Conservation (phyloP, 2,797 vertebrate species). For the Acropternis orthonyx region DNA sequence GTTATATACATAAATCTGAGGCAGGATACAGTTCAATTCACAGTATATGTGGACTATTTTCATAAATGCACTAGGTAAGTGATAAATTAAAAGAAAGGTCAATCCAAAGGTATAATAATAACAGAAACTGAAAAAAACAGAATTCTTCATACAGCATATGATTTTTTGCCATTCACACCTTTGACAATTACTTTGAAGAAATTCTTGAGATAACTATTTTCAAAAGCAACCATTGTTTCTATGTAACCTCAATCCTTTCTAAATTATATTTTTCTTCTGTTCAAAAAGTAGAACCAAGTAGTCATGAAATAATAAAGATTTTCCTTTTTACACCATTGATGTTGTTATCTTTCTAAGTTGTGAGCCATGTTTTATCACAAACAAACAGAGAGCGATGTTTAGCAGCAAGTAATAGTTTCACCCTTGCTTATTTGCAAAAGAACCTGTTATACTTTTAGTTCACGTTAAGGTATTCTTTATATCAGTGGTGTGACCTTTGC, state of each 20-base stretch:
- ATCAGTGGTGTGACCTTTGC: conserved; percentile 74
- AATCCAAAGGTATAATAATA: background rate
- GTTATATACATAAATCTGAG: background rate
- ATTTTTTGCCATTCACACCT: background rate
- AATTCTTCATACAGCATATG: background rate
- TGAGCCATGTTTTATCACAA: background rate
- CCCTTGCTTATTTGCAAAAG: conserved; percentile 33
- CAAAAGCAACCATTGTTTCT: background rate
- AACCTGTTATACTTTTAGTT: conserved; percentile 54
- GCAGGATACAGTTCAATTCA: background rate
- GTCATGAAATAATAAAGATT: background rate
- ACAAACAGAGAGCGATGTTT: background rate
- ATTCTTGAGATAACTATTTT: background rate
- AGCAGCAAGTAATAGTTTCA: conserved; percentile 42
- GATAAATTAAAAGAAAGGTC: background rate
- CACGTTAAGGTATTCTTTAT: conserved; percentile 58
- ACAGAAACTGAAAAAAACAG: background rate
- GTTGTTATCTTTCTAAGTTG: background rate
- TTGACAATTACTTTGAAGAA: background rate
- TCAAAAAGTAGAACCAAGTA: background rate
- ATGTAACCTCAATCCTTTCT: background rate
- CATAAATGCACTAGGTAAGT: background rate
- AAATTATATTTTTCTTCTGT: background rate
- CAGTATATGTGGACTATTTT: background rate
- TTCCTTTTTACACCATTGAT: background rate